These are phyloP conservation scores for Eulemur coronatus DNA, from an alignment of 2,797 vertebrate genomes.

Conservation along the genomic window DNA sequence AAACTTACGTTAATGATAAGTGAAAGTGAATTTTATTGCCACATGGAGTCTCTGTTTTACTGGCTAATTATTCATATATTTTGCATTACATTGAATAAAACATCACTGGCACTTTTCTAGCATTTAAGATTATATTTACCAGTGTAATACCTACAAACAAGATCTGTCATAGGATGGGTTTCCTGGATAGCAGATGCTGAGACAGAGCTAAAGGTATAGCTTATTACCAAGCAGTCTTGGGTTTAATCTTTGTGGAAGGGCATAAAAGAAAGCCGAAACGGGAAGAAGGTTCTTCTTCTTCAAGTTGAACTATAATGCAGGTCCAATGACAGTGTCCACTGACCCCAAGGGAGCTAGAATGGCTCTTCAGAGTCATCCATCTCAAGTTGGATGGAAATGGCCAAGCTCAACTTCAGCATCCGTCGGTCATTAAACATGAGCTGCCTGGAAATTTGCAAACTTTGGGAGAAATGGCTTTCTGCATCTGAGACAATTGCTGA, in stretches of 20 bases:
- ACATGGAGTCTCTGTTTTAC: not conserved
- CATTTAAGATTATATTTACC: not conserved
- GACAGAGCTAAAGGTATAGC: not conserved
- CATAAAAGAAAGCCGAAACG: not conserved
- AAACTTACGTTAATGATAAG: not conserved
- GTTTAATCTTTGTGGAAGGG: not conserved
- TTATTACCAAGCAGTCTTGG: not conserved
- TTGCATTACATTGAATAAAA: not conserved
- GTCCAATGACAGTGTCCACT: accelerated
- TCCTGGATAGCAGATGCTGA: not conserved
- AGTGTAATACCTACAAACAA: not conserved
- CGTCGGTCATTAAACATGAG: not conserved
- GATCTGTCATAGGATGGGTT: not conserved
- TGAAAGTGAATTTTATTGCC: not conserved
- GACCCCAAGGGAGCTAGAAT: not conserved
- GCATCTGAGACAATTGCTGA: not conserved
- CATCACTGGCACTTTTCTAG: not conserved
- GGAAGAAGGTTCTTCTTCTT: not conserved
- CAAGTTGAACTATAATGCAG: not conserved
- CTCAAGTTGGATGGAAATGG: not conserved
- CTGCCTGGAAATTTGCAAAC: not conserved
- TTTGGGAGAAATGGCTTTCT: not conserved
- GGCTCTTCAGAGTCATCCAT: not conserved
- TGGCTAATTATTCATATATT: not conserved
- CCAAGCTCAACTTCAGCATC: not conserved